phyloP scores from a whole-genome alignment of 1,140 invertebrate genomes.

The Elymnias hypermnestra region DNA sequence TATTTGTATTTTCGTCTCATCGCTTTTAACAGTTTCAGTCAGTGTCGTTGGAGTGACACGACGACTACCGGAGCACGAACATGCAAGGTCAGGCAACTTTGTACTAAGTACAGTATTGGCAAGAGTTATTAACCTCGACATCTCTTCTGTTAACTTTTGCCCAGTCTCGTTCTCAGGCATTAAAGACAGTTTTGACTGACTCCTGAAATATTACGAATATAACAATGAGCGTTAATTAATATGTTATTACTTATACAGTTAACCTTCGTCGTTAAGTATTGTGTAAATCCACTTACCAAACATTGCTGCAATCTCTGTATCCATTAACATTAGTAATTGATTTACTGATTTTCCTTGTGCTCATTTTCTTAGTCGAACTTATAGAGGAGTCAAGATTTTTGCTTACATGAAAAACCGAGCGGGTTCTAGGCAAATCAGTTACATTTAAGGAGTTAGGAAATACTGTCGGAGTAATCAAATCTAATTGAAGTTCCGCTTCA shows the following conservation, averaged over 20 bases:
- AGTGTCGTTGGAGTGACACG: conserved; percentile 23
- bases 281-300: conserved; percentile 40
- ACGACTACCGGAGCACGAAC: conserved; percentile 32
- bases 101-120: conserved; percentile 67
- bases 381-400: conserved; percentile 52
- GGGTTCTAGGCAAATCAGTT: conserved; percentile 74
- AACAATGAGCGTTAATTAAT: not conserved
- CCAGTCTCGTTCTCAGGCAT: conserved; percentile 45
- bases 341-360: conserved; percentile 62
- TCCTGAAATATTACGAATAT: conserved; percentile 31
- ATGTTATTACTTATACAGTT: not conserved
- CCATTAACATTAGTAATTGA: conserved; percentile 66
- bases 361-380: conserved; percentile 48
- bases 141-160: conserved; percentile 59
- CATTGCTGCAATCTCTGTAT: conserved; percentile 46
- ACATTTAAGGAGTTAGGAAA: conserved; percentile 40
- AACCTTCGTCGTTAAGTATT: conserved; percentile 2
- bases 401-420: conserved; percentile 54
- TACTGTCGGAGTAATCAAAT: conserved; percentile 64
- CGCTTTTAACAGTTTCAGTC: conserved; percentile 24
- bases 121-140: conserved; percentile 64
- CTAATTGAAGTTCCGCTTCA: conserved; percentile 26
- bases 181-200: conserved; percentile 48
- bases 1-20: conserved; percentile 20
- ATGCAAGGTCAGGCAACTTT: conserved; percentile 59